A percentile compares a stretch with the other conserved stretches of the same genome.
Conservation (phyloP, 2,888 invertebrate species). For the Halocaridina rubra region DNA sequence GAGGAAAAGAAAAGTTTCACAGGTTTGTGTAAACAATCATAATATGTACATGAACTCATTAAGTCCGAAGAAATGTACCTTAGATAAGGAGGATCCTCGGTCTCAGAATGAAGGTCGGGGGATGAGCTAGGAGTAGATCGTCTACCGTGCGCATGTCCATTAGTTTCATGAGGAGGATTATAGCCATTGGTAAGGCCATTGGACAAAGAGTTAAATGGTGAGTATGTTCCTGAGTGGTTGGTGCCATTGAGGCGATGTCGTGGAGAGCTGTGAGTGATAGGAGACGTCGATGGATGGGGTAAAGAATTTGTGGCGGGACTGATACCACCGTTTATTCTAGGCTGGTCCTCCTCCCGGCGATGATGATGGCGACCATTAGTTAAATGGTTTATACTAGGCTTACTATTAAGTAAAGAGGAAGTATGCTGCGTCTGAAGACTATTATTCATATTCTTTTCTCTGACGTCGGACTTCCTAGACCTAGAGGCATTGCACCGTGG, state of each 20-base stretch:
- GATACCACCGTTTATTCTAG: not conserved
- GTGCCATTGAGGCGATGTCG: conserved; percentile 43
- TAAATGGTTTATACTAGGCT: conserved; percentile 8
- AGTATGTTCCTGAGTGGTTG: conserved; percentile 48
- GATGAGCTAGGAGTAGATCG: conserved; percentile 34
- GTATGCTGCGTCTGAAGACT: conserved; percentile 12
- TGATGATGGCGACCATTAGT: conserved; percentile 28
- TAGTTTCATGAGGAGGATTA: conserved; percentile 38
- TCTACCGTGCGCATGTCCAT: conserved; percentile 13
- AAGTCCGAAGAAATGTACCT: not conserved
- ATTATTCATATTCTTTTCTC: not conserved
- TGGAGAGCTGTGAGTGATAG: conserved; percentile 32
- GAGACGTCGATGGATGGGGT: conserved; percentile 17
- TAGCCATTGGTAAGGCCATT: conserved; percentile 51
- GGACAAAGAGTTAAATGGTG: conserved; percentile 43
- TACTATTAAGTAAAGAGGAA: not conserved
- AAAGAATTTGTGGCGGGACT: conserved; percentile 24
- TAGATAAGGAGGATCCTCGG: conserved; percentile 30
- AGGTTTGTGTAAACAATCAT: too few species aligned
- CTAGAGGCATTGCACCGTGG: conserved; percentile 13
- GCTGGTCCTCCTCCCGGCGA: not conserved
- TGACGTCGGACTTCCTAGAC: not conserved
- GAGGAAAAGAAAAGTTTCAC: not conserved
- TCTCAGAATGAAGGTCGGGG: conserved; percentile 30
- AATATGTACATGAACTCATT: too few species aligned